These are phyloP conservation scores for Oryctolagus cuniculus DNA, from an alignment of 2,113 vertebrate genomes.

Conservation along the genomic window DNA sequence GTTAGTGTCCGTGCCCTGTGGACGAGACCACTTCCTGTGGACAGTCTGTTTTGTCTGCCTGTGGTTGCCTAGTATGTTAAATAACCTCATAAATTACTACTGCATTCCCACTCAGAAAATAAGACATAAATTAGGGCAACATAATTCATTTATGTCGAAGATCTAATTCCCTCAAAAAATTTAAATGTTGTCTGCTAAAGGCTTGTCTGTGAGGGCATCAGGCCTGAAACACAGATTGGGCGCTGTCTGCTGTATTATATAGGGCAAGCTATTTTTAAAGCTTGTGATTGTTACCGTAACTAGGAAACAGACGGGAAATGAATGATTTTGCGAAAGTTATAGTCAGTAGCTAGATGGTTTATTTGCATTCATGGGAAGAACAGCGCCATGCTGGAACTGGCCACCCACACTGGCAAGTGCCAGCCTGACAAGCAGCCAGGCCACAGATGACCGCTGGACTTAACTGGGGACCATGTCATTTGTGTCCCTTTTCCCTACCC, in stretches of 20 bases:
- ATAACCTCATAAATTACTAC: neutral
- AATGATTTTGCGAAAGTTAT: constrained; percentile 76
- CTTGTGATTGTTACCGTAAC: constrained; percentile 79
- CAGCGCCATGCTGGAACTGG: neutral
- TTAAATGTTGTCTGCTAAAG: constrained; percentile 71
- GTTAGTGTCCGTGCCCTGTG: neutral
- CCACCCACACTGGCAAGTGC: constrained; percentile 42
- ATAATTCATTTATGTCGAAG: constrained; percentile 70
- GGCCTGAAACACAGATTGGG: constrained; percentile 75
- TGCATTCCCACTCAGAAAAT: constrained; percentile 29
- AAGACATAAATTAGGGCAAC: constrained; percentile 51
- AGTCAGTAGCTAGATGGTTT: constrained; percentile 72
- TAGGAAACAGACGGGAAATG: constrained; percentile 82
- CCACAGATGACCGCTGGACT: neutral
- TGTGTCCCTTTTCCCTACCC: neutral
- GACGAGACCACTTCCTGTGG: neutral
- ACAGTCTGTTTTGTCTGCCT: constrained; percentile 7
- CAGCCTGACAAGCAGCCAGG: neutral
- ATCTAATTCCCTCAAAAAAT: constrained; percentile 71
- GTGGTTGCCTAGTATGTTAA: neutral
- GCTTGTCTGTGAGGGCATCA: constrained; percentile 72
- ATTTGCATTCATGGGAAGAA: constrained; percentile 70
- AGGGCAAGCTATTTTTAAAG: constrained; percentile 84
- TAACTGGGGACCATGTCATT: neutral
- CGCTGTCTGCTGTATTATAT: constrained; percentile 79